A percentile compares a stretch with the other conserved stretches of the same genome.
Conservation (phyloP, 2,888 invertebrate species). For the Netelia inedita region DNA sequence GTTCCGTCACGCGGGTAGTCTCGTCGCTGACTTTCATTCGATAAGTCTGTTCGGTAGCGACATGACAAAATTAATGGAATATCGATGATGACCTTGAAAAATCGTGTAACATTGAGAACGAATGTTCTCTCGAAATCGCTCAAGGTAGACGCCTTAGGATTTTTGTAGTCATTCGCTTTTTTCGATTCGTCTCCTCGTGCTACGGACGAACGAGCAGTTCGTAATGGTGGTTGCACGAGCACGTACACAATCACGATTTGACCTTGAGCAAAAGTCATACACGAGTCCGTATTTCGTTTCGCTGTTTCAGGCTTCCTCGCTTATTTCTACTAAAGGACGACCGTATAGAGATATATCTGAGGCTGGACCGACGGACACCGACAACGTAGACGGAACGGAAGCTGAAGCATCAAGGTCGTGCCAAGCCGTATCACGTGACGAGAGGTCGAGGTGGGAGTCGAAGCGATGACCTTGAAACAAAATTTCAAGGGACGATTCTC, state of each 20-base stretch:
- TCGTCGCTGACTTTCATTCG: background rate
- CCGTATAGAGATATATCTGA: conserved; percentile 19
- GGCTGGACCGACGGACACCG: conserved; percentile 46
- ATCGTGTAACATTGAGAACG: conserved; percentile 15
- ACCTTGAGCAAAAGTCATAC: conserved; percentile 50
- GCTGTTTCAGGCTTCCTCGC: conserved; percentile 70
- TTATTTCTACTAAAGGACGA: conserved; percentile 68
- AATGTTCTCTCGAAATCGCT: conserved; percentile 30
- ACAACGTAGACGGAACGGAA: conserved; percentile 53
- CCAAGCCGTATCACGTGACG: background rate
- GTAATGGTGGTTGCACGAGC: background rate
- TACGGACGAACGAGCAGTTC: background rate
- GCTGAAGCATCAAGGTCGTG: conserved; percentile 45
- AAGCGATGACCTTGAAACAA: conserved; percentile 50
- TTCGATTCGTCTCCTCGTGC: background rate
- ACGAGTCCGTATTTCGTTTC: conserved; percentile 30
- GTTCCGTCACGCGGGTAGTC: background rate
- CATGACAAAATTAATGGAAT: background rate
- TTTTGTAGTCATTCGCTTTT: conserved; percentile 19
- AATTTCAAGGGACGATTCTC: conserved; percentile 32
- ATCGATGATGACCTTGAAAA: conserved; percentile 33
- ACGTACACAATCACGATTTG: background rate
- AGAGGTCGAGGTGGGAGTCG: conserved; percentile 37
- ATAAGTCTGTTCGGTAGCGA: background rate
- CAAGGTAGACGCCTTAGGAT: conserved; percentile 42